These are phyloP conservation scores for Crematogaster levior DNA, from an alignment of 2,888 invertebrate genomes.

Conservation along the genomic window DNA sequence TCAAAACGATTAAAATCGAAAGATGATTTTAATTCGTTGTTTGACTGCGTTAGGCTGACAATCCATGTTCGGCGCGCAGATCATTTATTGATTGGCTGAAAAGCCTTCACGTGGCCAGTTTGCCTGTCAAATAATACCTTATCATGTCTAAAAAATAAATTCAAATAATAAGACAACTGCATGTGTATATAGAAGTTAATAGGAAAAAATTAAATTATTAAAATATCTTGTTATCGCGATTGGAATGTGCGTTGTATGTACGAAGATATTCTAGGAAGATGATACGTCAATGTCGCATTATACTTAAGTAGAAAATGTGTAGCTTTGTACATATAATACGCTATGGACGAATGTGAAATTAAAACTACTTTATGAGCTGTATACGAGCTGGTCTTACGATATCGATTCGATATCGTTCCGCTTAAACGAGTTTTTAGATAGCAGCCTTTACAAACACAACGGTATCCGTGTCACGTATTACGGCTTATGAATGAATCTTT, in stretches of 20 bases:
- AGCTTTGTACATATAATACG: neutral
- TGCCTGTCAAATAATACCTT: too few relatives aligned
- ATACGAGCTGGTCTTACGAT: neutral
- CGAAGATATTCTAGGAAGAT: neutral
- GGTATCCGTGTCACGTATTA: neutral
- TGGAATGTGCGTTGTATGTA: neutral
- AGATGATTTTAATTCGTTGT: too few relatives aligned
- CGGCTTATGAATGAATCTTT: conserved; percentile 17
- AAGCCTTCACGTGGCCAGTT: too few relatives aligned
- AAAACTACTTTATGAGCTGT: conserved; percentile 10
- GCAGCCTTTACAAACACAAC: neutral
- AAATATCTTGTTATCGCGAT: neutral
- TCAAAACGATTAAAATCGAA: too few relatives aligned
- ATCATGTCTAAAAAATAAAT: too few relatives aligned
- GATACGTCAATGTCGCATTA: neutral
- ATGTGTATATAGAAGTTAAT: neutral
- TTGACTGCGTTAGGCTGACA: too few relatives aligned
- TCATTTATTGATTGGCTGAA: too few relatives aligned
- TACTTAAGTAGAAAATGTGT: neutral
- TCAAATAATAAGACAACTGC: neutral
- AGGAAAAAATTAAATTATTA: neutral
- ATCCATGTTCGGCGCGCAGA: too few relatives aligned
- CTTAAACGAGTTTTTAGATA: conserved; percentile 33
- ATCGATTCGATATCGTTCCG: conserved; percentile 32
- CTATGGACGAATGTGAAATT: conserved; percentile 18